phyloP scores from a whole-genome alignment of 2,888 invertebrate species.

The Spodoptera picta region DNA sequence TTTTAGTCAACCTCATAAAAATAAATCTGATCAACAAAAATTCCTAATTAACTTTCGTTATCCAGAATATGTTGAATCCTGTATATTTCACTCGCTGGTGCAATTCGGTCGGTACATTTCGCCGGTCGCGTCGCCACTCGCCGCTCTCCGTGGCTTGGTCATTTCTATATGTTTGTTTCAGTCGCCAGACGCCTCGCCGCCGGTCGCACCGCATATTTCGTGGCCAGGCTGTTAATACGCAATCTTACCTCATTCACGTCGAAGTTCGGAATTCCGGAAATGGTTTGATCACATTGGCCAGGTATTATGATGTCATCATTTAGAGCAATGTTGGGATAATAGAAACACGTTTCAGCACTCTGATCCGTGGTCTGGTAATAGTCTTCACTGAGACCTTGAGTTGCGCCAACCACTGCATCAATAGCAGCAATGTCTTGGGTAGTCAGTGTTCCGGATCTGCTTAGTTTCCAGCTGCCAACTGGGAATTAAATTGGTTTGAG shows the following conservation, averaged over 20 bases:
- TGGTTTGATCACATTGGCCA: slow-evolving; percentile 75
- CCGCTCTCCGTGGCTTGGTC: too few species aligned
- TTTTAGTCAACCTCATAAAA: too few species aligned
- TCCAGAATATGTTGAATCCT: too few species aligned
- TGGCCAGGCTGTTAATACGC: too few species aligned
- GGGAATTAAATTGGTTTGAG: slow-evolving; percentile 21
- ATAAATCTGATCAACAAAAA: too few species aligned
- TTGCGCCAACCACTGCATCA: slow-evolving; percentile 62
- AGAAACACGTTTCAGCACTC: slow-evolving; percentile 76
- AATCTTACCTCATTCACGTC: slow-evolving; percentile 66
- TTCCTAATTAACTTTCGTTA: too few species aligned
- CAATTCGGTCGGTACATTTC: too few species aligned
- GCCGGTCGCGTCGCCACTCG: too few species aligned
- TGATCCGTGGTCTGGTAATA: slow-evolving; percentile 75
- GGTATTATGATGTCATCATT: slow-evolving; percentile 69
- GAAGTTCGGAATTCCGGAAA: slow-evolving; percentile 70
- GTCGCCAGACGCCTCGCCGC: too few species aligned
- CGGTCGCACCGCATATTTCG: too few species aligned
- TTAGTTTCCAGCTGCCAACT: slow-evolving; percentile 83
- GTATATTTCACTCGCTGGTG: too few species aligned
- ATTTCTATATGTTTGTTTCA: too few species aligned
- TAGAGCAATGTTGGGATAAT: slow-evolving; percentile 71
- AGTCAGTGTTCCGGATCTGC: slow-evolving; percentile 66
- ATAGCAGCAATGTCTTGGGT: slow-evolving; percentile 60
- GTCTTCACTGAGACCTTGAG: slow-evolving; percentile 72